Percentiles rank a stretch among this genome's conserved stretches.
phyloP scores from a whole-genome alignment of 2,797 vertebrate species.

The Apogon talboti region DNA sequence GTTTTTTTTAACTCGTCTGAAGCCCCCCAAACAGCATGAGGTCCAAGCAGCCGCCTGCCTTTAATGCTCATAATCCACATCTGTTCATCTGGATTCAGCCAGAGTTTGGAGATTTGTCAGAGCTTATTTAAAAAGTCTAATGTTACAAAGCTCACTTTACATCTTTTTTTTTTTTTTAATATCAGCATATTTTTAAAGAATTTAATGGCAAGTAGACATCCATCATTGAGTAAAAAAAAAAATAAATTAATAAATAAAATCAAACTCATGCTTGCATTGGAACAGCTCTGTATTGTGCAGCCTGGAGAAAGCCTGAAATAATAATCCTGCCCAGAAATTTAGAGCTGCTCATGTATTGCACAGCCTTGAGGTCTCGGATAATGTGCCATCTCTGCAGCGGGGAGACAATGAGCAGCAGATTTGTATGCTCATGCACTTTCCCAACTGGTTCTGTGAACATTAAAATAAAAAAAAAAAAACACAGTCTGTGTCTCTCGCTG shows the following conservation, averaged over 20 bases:
- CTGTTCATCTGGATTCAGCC: too few species aligned
- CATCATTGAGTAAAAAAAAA: constrained; percentile 1
- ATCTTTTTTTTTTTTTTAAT: too few species aligned
- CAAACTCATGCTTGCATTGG: too few species aligned
- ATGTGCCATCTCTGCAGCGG: constrained; percentile 32
- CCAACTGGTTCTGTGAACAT: constrained; percentile 33
- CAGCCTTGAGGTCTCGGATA: constrained; percentile 53
- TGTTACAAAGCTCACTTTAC: too few species aligned
- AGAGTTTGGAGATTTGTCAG: too few species aligned
- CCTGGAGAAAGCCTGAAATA: too few species aligned
- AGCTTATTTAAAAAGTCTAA: too few species aligned
- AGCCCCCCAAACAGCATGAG: too few species aligned
- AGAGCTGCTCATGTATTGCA: constrained; percentile 39
- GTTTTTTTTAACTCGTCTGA: too few species aligned
- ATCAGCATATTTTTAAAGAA: background rate
- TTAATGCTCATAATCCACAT: too few species aligned
- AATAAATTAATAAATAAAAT: too few species aligned
- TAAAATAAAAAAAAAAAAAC: constrained; percentile 30
- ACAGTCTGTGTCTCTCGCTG: constrained; percentile 28
- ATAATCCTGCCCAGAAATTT: constrained; percentile 52
- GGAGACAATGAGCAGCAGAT: constrained; percentile 44
- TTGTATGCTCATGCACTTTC: constrained; percentile 20
- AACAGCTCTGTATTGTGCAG: constrained; percentile 21
- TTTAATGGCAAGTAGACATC: background rate
- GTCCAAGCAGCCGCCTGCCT: too few species aligned